Base-by-base conservation (phyloP, 2,113 vertebrate species). In the Ictalurus furcatus region DNA sequence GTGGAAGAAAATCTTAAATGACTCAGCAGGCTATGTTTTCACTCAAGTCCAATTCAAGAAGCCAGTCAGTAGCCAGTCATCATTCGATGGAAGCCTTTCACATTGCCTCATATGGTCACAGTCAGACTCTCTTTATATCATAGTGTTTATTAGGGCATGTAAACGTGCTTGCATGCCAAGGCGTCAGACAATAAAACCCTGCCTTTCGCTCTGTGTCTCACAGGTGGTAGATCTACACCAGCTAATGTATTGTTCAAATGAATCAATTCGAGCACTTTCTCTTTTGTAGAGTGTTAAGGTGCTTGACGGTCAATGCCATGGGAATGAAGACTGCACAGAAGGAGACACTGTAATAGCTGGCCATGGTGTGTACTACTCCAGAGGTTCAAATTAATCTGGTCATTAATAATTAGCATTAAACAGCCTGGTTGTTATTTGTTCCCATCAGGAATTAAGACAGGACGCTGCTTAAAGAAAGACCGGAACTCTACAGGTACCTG, bases 361-460 rank as follows among this genome's bases (percentile, higher is more conserved):
- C 44, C 90, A 95, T 40, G 95, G 95, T 95, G 88, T 89, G 86
- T 74, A 89, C 48, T 37, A 34, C 25, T 37, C 2, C 52, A 19
- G 78, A 30, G 78, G 30, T 56, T 81, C 52, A 34, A 9, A 56
- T 19, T 1, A 81, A 52, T 86, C 6, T 74, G 48, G 0, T 48
- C 2, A 28, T 86, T 80, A 65, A 44, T 82, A 28, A 80, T 23
- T 34, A 30, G 30, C 63, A 48, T 6, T 28, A 23, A 87, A 16
- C n/a, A 65, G 76, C 34, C 74, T 2, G 58, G 81, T 56, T 44
- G 25, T 0, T 48, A 0, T 87, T 88, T 25, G 28, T 63, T 84
- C 40, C 90, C 92, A 76, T 16, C 92, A 99, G 97, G 98, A 79
- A 92, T 97, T 87, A 98, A 94, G 94, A 99, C 95, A 3, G 96